Base-by-base conservation (phyloP, 2,113 vertebrate species). In the Thamnaconus septentrionalis region DNA sequence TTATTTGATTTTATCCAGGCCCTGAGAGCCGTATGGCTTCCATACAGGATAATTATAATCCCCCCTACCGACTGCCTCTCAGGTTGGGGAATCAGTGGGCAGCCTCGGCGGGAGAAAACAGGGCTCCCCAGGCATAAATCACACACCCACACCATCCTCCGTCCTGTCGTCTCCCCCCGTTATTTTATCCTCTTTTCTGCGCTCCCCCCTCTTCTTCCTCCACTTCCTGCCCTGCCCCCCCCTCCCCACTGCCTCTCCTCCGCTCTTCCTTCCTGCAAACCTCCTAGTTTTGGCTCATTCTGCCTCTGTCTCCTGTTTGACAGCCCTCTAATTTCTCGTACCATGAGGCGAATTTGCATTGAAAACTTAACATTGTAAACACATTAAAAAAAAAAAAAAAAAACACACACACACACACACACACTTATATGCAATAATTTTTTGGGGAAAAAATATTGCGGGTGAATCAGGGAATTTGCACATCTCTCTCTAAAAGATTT, bases 91-190 rank as follows among this genome's bases (percentile, higher is more conserved):
- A 61, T 78, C 71, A 72, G 84, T 64, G 71, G 72, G 79, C 54
- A 65, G 72, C 56, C 80, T 77, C 76, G 18, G 73, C 53, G 4
- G 6, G 80, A 65, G 72, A 53, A 76, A 65, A 54, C 56, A 54
- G 39, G 67, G 60, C 72, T 85, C 82, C 80, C 78, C 64, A 70
- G 79, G 76, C 71, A 85, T 82, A 84, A 82, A 87, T 87, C 79
- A 81, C 66, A 77, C 72, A 52, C 66, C 74, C 64, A 74, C 76
- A 68, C 58, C 51, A 53, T 59, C 64, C 73, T 76, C 58, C 12
- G 66, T 65, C 60, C 63, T 5, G 45, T 52, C 52, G n/a, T 49
- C 48, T 46, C 45, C 45, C 56, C 55, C 53, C 41, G 10, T 52
- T 47, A 12, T 69, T 64, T 45, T 18, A 55, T 41, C 51, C 59